These are phyloP conservation scores for Albula goreensis DNA, from an alignment of 2,113 vertebrate genomes.

Conservation along the genomic window DNA sequence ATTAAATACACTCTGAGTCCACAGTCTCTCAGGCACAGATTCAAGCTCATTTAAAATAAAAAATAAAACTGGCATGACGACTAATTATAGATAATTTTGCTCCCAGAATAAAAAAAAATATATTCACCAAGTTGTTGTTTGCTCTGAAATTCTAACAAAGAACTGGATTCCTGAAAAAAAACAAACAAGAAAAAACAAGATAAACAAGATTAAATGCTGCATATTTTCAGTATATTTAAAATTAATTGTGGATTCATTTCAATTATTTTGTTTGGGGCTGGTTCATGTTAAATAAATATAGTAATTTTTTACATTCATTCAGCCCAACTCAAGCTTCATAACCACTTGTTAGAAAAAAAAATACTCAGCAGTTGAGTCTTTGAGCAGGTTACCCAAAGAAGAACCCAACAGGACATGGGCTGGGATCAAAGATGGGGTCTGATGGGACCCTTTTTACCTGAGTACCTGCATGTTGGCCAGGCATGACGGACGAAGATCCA, in stretches of 20 bases:
- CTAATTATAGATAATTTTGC: slow-evolving; percentile 5
- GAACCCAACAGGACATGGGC: background rate
- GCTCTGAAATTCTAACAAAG: slow-evolving; percentile 2
- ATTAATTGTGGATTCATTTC: background rate
- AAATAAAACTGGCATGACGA: slow-evolving; percentile 14
- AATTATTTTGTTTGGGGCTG: background rate
- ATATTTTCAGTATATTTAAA: background rate
- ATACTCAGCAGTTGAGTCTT: no score
- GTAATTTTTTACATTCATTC: background rate
- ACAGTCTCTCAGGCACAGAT: background rate
- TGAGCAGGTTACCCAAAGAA: background rate
- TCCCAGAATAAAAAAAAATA: background rate
- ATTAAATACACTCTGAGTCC: background rate
- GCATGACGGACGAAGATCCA: background rate
- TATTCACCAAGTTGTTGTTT: background rate
- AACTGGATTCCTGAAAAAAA: background rate
- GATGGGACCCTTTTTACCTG: background rate
- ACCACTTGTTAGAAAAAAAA: no score
- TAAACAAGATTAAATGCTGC: background rate
- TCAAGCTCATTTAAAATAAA: slow-evolving; percentile 11
- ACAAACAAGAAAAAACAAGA: background rate
- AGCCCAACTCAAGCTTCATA: background rate
- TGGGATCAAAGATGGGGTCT: background rate
- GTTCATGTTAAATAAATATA: background rate
- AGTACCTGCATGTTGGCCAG: background rate